Evolutionary conservation across 2,113 vertebrate genomes (phyloP).

Genomic region (Psophia crepitans): DNA sequence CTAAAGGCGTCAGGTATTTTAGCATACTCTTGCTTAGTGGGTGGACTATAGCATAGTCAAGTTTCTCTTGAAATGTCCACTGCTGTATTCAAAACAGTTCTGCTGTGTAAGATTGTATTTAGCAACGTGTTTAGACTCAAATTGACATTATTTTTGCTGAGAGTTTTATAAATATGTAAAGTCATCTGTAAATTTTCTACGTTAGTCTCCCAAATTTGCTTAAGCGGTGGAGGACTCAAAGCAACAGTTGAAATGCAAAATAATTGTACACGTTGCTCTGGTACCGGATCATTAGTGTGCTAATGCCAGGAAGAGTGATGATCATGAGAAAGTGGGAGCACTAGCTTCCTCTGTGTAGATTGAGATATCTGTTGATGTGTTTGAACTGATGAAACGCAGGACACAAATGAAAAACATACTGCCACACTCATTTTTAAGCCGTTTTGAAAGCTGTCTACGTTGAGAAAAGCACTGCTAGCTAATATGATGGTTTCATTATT

Average conservation of each 20-base stretch:
- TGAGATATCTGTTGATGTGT: background rate
- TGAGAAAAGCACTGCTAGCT: background rate
- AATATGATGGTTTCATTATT: background rate
- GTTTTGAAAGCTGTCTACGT: background rate
- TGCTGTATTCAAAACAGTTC: background rate
- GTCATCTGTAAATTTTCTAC: background rate
- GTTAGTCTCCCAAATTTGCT: background rate
- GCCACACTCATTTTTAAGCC: background rate
- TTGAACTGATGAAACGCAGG: background rate
- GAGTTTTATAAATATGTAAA: background rate
- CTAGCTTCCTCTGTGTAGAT: background rate
- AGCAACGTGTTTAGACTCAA: background rate
- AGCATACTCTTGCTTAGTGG: background rate
- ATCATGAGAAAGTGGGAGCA: background rate
- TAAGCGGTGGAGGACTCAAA: accelerated
- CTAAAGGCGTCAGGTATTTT: background rate
- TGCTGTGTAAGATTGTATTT: background rate
- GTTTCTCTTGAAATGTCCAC: background rate
- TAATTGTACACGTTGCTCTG: accelerated
- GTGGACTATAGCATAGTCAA: background rate
- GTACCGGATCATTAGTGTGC: background rate
- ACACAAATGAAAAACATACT: background rate
- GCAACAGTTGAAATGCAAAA: background rate
- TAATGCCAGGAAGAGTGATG: background rate
- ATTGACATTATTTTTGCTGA: background rate